Base-by-base conservation (phyloP, 1,140 invertebrate genomes). In the Aphis gossypii region DNA sequence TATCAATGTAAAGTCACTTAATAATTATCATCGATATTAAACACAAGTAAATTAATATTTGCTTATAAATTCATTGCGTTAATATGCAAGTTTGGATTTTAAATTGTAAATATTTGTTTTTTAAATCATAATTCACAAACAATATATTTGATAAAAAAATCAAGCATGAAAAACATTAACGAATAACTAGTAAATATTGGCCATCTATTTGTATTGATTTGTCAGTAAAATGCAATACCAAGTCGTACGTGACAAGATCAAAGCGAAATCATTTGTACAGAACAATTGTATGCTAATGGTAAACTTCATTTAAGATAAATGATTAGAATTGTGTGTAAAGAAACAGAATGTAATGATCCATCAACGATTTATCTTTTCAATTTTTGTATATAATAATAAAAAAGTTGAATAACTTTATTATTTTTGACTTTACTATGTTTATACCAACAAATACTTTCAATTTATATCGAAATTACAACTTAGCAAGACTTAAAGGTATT, bases 271-370 rank as follows among this genome's bases (percentile, higher is more conserved):
- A 41, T 54, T 89, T 89, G 87, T 51, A 35, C 38, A 41, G 23
- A n/a, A 60, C 23, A 56, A 60, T 90, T 90, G 21, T 56, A 56
- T 41, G 20, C 54, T 14, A 60, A 41, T 60, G 11, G 51, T 90
- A 60, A 90, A 90, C 54, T 90, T 90, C 89, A 68, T 90, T 90
- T 60, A 68, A 25, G 51, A 7, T 38, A 90, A 90, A 41, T 90
- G 14, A 90, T 90, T 44, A 25, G 38, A 5, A 60, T 68, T 68
- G 89, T 21, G 30, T 25, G 89, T 41, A 60, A 60, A 60, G 54
- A 90, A 90, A 60, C 25, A 44, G 23, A 60, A 90, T 60, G 23
- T 38, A 60, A 90, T 54, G 35, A 30, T 38, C 18, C 20, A 54
- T 35, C 87, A 38, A 89, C 21, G 38, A 35, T 30, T 21, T 41